phyloP scores from a whole-genome alignment of 2,797 vertebrate species.

The Anolis apletophallus region DNA sequence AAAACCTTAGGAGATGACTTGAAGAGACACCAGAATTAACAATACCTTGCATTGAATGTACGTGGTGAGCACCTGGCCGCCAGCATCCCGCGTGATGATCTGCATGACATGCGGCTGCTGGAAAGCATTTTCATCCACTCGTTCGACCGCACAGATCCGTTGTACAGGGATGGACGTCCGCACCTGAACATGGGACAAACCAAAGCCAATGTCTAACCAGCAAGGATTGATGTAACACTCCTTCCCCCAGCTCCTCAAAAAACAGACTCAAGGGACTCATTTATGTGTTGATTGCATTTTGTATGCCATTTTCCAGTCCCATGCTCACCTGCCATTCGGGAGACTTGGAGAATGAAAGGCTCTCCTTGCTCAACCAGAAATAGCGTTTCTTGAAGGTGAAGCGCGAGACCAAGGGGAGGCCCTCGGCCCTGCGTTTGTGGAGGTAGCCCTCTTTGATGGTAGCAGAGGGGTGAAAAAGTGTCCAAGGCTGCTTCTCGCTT shows the following conservation, averaged over 20 bases:
- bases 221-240: not conserved
- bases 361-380: slow-evolving; percentile 89
- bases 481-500: slow-evolving; percentile 74
- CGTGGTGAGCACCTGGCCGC: slow-evolving; percentile 81
- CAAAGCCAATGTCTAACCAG: not conserved
- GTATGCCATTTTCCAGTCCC: too few species aligned
- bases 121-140: slow-evolving; percentile 91
- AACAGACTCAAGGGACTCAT: too few species aligned
- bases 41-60: slow-evolving; percentile 94
- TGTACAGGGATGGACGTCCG: slow-evolving; percentile 82
- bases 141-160: slow-evolving; percentile 88
- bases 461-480: slow-evolving; percentile 79
- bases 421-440: slow-evolving; percentile 83
- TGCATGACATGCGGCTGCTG: slow-evolving; percentile 93
- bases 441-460: slow-evolving; percentile 90
- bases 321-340: slow-evolving; percentile 86
- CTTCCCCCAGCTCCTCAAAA: not conserved
- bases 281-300: too few species aligned
- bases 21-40: too few species aligned
- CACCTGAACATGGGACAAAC: slow-evolving; percentile 68
- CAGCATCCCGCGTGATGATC: slow-evolving; percentile 84
- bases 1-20: too few species aligned
- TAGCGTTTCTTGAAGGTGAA: slow-evolving; percentile 93
- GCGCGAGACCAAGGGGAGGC: slow-evolving; percentile 82
- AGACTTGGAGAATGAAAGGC: slow-evolving; percentile 86